Evolutionary conservation across 1,140 invertebrate genomes (phyloP), one percentile per base, ranked within the genome.

Genomic region (Octopus sinensis): DNA sequence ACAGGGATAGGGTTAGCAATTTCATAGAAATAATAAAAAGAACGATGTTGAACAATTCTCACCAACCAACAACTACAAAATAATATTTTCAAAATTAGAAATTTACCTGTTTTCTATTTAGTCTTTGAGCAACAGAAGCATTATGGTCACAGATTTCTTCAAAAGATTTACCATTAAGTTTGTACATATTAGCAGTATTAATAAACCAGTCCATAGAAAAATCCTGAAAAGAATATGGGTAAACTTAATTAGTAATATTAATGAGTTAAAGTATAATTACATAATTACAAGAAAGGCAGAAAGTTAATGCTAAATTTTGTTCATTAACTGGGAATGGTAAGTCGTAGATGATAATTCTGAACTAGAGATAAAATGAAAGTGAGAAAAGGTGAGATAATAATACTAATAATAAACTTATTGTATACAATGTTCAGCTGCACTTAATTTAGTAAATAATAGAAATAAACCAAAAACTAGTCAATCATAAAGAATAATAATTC

Each of bases 111-210:
- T 80, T 54, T 76, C 84, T 81, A 23, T 84, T 56, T 51, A 85
- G 81, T 51, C 81, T 80, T 12, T 81, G 79, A 10, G 89, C 88
- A 10, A 90, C 93, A 43, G 90, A 88, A 0, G 96, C 94, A 91
- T 98, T 98, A 86, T 96, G 94, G 85, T 96, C 95, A 90, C 96
- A 97, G 17, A 98, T 92, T 83, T 97, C 95, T 43, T 94, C 92
- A 17, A 97, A 91, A 56, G 93, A 91, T 87, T 92, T 92, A 17
- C 96, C 96, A 81, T 91, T 93, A 13, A 98, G 91, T 76, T 94
- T 88, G 88, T 98, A 97, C 82, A 93, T 92, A 84, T 91, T 91
- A 0, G 91, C 91, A 54, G 86, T 88, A 78, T 90, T 80, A 43
- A 90, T 86, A 86, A 92, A 91, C 87, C 89, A 90, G 43, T 89